phyloP scores from a whole-genome alignment of 2,113 vertebrate species.

The Manacus vitellinus region DNA sequence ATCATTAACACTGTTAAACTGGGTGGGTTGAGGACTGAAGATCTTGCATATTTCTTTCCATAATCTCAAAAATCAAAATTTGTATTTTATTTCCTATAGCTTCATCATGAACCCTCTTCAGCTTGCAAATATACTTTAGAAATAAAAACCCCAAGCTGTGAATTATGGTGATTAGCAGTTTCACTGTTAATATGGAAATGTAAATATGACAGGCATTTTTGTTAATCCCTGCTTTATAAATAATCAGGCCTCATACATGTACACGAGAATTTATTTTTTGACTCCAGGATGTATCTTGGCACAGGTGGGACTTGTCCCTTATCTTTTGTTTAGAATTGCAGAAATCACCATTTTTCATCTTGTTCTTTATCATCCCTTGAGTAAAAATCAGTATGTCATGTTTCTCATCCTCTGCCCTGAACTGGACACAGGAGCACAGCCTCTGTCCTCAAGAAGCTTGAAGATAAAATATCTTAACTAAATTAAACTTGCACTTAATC shows the following conservation, averaged over 20 bases:
- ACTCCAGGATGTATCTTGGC: not conserved
- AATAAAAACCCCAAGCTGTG: not conserved
- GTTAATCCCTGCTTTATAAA: not conserved
- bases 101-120: not conserved
- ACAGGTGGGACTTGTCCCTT: not conserved
- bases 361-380: not conserved
- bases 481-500: not conserved
- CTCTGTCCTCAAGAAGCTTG: not conserved
- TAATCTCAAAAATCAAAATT: not conserved
- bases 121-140: not conserved
- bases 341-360: not conserved
- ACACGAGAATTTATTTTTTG: not conserved
- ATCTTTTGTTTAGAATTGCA: not conserved
- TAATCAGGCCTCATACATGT: not conserved
- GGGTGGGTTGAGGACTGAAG: not conserved
- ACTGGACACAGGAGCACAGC: not conserved
- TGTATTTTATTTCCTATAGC: not conserved
- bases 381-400: not conserved
- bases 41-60: not conserved
- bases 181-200: not conserved
- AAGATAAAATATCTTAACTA: not conserved
- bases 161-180: not conserved
- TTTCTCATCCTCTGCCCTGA: not conserved
- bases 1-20: conserved; percentile 30
- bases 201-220: not conserved